These are phyloP conservation scores for Anolis apletophallus DNA, from an alignment of 2,797 vertebrate species.

Conservation along the genomic window DNA sequence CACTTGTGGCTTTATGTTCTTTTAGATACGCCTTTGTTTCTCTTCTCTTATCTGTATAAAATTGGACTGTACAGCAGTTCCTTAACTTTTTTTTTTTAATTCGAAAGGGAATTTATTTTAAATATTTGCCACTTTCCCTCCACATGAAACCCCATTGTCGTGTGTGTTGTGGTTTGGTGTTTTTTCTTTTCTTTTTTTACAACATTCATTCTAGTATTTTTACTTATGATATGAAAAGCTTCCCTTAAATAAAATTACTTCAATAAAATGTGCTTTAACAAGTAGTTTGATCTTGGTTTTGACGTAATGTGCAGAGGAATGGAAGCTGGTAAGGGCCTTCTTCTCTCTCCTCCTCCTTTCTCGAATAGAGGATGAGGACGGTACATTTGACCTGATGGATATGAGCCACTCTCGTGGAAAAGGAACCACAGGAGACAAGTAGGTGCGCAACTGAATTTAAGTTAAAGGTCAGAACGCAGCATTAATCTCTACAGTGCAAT, in stretches of 20 bases:
- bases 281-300: slow-evolving; percentile 67
- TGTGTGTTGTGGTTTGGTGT: slow-evolving; percentile 45
- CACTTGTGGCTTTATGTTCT: slow-evolving; percentile 72
- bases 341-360: neutral
- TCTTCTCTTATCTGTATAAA: slow-evolving; percentile 70
- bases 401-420: neutral
- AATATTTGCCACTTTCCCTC: slow-evolving; percentile 42
- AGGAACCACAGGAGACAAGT: neutral
- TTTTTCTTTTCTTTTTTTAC: slow-evolving; percentile 70
- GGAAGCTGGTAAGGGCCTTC: neutral
- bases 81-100: slow-evolving; percentile 65
- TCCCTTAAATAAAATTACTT: slow-evolving; percentile 76
- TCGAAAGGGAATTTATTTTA: slow-evolving; percentile 65
- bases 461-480: neutral
- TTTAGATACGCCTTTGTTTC: slow-evolving; percentile 60
- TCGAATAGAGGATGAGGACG: neutral
- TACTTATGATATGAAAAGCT: slow-evolving; percentile 75
- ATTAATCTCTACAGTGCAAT: neutral
- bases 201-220: slow-evolving; percentile 78
- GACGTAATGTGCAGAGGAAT: slow-evolving; percentile 33
- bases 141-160: slow-evolving; percentile 51
- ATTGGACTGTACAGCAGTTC: slow-evolving; percentile 64
- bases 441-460: neutral
- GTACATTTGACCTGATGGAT: neutral
- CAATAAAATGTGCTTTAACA: slow-evolving; percentile 83